Evolutionary conservation across 2,888 invertebrate genomes (phyloP).

Genomic region (Rotaria sp.): DNA sequence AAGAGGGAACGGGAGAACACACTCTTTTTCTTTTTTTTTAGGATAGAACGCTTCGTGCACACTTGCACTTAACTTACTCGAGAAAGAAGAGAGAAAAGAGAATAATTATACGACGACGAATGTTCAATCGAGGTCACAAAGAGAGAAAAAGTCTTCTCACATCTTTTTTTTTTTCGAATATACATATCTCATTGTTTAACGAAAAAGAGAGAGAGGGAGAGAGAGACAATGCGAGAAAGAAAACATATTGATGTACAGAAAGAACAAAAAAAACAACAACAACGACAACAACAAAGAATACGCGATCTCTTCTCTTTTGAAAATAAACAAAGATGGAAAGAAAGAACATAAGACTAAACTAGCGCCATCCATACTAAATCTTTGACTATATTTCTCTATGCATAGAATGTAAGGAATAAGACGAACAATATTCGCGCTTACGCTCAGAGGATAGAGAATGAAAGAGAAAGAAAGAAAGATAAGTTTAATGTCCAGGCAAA

Average conservation of each 20-base stretch:
- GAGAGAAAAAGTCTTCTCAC: neutral
- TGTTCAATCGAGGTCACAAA: slow-evolving; percentile 22
- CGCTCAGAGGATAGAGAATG: neutral
- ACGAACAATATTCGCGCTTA: neutral
- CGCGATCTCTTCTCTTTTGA: neutral
- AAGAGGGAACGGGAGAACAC: neutral
- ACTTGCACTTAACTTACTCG: neutral
- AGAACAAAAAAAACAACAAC: neutral
- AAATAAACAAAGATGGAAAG: slow-evolving; percentile 1
- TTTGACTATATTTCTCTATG: neutral
- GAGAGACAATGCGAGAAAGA: neutral
- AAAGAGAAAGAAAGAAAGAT: slow-evolving; percentile 15
- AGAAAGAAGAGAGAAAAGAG: slow-evolving; percentile 3
- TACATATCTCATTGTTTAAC: neutral
- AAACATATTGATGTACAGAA: neutral
- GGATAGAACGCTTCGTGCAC: slow-evolving; percentile 4
- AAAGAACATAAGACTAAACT: slow-evolving; percentile 10
- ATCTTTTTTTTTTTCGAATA: slow-evolving; percentile 5
- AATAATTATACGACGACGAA: slow-evolving; percentile 19
- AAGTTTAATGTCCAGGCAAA: neutral
- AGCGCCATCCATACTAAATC: slow-evolving; percentile 12
- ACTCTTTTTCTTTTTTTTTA: slow-evolving; percentile 7
- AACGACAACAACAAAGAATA: neutral
- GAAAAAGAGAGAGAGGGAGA: neutral
- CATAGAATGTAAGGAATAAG: neutral